Evolutionary conservation across 2,797 vertebrate genomes (phyloP).

Genomic region (Astyanax mexicanus): DNA sequence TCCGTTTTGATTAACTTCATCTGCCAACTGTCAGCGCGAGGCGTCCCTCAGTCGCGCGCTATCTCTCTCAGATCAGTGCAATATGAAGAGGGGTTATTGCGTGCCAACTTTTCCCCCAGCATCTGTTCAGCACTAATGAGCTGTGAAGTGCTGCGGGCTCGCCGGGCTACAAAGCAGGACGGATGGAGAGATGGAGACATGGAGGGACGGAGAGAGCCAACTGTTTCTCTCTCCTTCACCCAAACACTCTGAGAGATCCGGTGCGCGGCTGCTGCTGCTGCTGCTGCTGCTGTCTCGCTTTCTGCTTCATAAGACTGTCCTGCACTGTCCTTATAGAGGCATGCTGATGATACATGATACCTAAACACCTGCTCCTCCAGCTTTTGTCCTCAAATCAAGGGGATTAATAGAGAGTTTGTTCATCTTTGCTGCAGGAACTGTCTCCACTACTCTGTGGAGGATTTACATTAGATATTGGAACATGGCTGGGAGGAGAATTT

Average conservation of each 20-base stretch:
- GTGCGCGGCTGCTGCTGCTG: constrained; percentile 4
- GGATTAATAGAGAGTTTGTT: too few relatives aligned
- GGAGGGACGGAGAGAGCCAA: constrained; percentile 23
- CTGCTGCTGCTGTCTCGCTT: constrained; percentile 12
- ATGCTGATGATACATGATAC: too few relatives aligned
- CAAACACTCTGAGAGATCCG: constrained; percentile 12
- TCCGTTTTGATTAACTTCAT: constrained; percentile 62
- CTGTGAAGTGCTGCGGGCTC: constrained; percentile 59
- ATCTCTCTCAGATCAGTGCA: constrained; percentile 56
- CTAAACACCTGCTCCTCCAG: neutral
- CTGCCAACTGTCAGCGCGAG: constrained; percentile 62
- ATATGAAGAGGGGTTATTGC: constrained; percentile 62
- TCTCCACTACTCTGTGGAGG: neutral
- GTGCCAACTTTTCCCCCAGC: constrained; percentile 61
- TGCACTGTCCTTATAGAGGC: neutral
- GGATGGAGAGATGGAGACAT: constrained; percentile 18
- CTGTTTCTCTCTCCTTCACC: constrained; percentile 36
- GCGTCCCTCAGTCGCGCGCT: constrained; percentile 49
- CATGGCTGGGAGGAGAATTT: neutral
- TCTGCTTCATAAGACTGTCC: neutral
- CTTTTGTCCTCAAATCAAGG: neutral
- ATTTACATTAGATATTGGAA: neutral
- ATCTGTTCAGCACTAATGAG: constrained; percentile 65
- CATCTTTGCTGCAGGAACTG: too few relatives aligned
- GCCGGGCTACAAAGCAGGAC: constrained; percentile 48